Evolutionary conservation across 1,140 invertebrate genomes (phyloP), one percentile per base, ranked within the genome.

Genomic region (Heliconius himera): DNA sequence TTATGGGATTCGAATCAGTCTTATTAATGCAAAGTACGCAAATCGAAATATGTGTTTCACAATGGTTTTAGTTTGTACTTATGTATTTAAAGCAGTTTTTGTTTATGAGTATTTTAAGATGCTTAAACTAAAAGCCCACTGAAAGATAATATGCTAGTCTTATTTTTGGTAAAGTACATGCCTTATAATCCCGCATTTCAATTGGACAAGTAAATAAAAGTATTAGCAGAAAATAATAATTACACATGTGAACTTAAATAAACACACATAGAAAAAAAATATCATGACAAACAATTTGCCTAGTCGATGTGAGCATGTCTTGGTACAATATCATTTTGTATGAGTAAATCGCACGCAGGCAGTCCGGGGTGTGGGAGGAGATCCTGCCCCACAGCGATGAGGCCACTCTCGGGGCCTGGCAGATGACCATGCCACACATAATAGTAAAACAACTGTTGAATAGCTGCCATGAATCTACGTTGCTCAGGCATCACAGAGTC

Each of bases 381-480:
- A 87, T 97, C 97, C 87, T 97, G 96, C 5, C 95, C 96, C 2
- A 97, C 95, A 36, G 96, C 93, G 2, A 97, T 93, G 26, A 97
- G 93, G 8, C 95, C 91, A 8, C 91, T 84, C 60, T 96, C 94
- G 26, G 76, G 76, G 2, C 96, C 95, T 8, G 95, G 90, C 29
- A 97, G 91, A 71, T 96, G 95, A 13, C 97, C 97, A 79, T 97
- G 95, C 94, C 96, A 96, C 0, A 98, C 97, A 83, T 96, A 98
- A 81, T 97, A 96, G 86, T 98, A 98, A 89, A 98, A 98, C 1
- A 98, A 89, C 75, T 97, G 96, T 86, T 98, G 97, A 94, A 98
- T 97, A 3, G 97, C 96, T 2, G 96, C 96, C 51, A 97, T 95
- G 81, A 97, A 98, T 33, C 96, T 94, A 72, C 96, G 95, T 85